These are phyloP conservation scores for Calcarius ornatus DNA, from an alignment of 2,113 vertebrate species.

Conservation along the genomic window DNA sequence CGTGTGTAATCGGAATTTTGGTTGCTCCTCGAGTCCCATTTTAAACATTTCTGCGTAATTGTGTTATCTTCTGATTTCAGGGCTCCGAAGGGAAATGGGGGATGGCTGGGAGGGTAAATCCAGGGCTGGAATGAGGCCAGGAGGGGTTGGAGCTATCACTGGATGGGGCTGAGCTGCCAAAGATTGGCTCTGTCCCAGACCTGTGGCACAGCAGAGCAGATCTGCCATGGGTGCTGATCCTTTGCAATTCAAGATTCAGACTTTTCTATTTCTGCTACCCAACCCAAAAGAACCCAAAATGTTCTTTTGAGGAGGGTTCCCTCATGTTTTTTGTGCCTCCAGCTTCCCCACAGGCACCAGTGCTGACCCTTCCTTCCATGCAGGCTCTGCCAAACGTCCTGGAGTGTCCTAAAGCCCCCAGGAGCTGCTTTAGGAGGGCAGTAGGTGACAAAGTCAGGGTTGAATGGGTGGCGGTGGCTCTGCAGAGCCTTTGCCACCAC, in stretches of 20 bases:
- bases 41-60: accelerated
- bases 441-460: not conserved
- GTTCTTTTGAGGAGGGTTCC: not conserved
- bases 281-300: no score
- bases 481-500: not conserved
- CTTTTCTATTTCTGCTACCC: not conserved
- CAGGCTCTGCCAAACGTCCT: not conserved
- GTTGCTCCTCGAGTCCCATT: not conserved
- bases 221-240: accelerated
- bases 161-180: not conserved
- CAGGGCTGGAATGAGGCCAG: not conserved
- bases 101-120: not conserved
- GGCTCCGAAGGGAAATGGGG: not conserved
- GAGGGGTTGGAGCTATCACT: not conserved
- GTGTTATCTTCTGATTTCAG: no score
- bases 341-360: not conserved
- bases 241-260: not conserved
- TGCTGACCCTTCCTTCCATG: not conserved
- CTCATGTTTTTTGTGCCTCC: accelerated
- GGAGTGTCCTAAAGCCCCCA: not conserved
- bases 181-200: not conserved
- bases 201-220: not conserved
- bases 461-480: not conserved
- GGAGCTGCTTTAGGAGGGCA: not conserved
- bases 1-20: not conserved